Base-by-base conservation (phyloP, 2,113 vertebrate species). In the Porphyrio hochstetteri region DNA sequence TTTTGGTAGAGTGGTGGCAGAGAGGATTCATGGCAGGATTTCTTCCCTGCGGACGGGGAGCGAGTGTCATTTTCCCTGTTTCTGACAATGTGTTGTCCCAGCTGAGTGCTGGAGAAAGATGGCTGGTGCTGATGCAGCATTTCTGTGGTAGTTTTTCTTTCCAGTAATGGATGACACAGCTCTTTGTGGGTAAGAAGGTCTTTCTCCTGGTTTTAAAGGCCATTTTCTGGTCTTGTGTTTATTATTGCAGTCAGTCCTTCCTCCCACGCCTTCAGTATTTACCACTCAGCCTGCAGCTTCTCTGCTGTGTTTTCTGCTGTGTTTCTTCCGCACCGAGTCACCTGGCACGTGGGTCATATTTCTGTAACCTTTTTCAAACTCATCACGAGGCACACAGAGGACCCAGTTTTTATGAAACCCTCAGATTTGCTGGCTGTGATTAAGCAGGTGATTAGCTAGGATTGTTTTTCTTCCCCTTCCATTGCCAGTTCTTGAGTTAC, bases 1-100 rank as follows among this genome's bases (percentile, higher is more conserved):
- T 76, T 90, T 83, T 81, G 56, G 28, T 77, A 28, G 33, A 85
- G 70, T 72, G n/a, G 18, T 61, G 53, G 31, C 40, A 64, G 60
- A 88, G 52, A 48, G 28, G 56, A 67, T 74, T 84, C 33, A 33
- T 0, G 0, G 28, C n/a, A 59, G 31, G 60, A 90, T 83, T 88
- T 95, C 42, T 76, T 86, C 33, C 17, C 27, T 27, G 36, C 63
- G 23, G 27, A 40, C 50, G 28, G 28, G 13, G n/a, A 83, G 5
- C 0, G 0, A 90, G 21, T 69, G 28, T 88, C 0, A 0, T 81
- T 91, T 88, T 46, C 52, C 24, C 46, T 2, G 3, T 0, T 72
- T 92, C 74, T 80, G 55, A 48, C 3, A 5, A 9, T 56, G 16
- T 55, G 13, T 80, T 85, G 40, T 82, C 48, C 53, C 46, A 87